Evolutionary conservation across 2,113 vertebrate species (phyloP).

Genomic region (Trachemys scripta): DNA sequence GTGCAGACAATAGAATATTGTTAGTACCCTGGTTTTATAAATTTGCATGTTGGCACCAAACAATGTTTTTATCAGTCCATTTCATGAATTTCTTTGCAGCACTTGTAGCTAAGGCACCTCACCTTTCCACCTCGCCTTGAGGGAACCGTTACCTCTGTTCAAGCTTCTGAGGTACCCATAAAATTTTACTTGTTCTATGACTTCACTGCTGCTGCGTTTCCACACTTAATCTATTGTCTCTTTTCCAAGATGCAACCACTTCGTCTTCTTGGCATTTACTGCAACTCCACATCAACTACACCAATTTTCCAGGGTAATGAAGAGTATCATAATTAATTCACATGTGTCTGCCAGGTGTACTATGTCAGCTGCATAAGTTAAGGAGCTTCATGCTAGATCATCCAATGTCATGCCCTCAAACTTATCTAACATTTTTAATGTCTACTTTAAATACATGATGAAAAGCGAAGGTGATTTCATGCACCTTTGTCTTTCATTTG

Average conservation of each 20-base stretch:
- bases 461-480: neutral
- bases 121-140: neutral
- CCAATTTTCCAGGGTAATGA: too few species aligned
- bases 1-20: neutral
- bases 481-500: neutral
- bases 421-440: neutral
- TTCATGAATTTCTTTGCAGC: neutral
- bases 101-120: neutral
- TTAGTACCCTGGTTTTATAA: neutral
- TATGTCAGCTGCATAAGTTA: too few species aligned
- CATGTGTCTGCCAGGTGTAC: neutral
- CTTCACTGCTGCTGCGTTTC: neutral
- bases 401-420: neutral
- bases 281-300: too few species aligned
- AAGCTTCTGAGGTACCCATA: neutral
- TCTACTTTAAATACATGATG: neutral
- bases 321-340: neutral
- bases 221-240: neutral
- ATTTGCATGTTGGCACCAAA: neutral
- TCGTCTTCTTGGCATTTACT: too few species aligned
- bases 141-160: neutral
- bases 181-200: neutral
- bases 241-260: neutral
- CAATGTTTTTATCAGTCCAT: neutral
- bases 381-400: neutral